These are phyloP conservation scores for Entomobrya multifasciata DNA, from an alignment of 2,888 invertebrate genomes.

Conservation along the genomic window DNA sequence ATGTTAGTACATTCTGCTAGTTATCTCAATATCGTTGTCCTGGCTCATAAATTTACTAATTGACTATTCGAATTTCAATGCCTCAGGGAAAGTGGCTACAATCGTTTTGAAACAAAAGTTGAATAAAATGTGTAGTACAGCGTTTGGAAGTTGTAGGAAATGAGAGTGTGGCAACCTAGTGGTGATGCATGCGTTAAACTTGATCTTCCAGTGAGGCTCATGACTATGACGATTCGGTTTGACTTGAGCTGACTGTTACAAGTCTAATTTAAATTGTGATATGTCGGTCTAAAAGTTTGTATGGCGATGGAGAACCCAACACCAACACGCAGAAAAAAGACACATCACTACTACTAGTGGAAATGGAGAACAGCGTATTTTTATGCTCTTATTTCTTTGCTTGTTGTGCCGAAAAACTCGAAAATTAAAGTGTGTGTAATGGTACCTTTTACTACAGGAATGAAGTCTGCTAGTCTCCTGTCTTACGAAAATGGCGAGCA, in stretches of 20 bases:
- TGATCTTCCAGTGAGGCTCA: background rate
- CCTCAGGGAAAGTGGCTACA: background rate
- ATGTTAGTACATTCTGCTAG: conserved; percentile 12
- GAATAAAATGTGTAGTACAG: background rate
- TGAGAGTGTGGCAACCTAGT: background rate
- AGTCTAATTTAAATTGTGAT: background rate
- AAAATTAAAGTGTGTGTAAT: too few species aligned
- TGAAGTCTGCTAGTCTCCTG: too few species aligned
- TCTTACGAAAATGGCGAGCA: background rate
- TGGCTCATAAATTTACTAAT: conserved; percentile 59
- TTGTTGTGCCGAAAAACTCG: too few species aligned
- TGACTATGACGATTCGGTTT: conserved; percentile 6
- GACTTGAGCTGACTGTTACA: background rate
- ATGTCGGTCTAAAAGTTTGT: too few species aligned
- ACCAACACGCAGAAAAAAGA: too few species aligned
- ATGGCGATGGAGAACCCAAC: too few species aligned
- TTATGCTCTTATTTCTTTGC: too few species aligned
- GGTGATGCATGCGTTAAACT: conserved; percentile 9
- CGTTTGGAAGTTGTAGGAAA: too few species aligned
- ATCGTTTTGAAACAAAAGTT: background rate
- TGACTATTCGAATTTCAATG: conserved; percentile 45
- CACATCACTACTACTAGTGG: too few species aligned
- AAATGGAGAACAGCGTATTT: too few species aligned
- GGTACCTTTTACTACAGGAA: too few species aligned
- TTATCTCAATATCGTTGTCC: conserved; percentile 12